Percentiles rank a stretch among this genome's conserved stretches.
Evolutionary conservation across 1,140 invertebrate genomes (phyloP).

Genomic region (Calycopis cecrops): DNA sequence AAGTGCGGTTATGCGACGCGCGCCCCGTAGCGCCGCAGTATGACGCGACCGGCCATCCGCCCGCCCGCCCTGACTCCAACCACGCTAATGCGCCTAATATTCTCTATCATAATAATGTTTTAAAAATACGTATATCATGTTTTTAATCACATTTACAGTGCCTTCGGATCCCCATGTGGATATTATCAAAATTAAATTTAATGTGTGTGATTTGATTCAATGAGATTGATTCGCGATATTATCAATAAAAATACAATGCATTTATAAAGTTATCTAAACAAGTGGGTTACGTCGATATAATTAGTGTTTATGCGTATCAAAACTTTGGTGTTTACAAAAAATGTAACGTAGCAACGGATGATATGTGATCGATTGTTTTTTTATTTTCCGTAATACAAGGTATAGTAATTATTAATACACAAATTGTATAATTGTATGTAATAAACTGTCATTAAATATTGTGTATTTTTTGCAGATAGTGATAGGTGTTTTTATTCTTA

Average conservation of each 20-base stretch:
- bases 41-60: slow-evolving; percentile 54
- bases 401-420: neutral
- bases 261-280: slow-evolving; percentile 14
- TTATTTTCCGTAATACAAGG: slow-evolving; percentile 23
- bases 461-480: slow-evolving; percentile 1
- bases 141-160: slow-evolving; percentile 42
- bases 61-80: slow-evolving; percentile 39
- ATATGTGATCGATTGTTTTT: slow-evolving; percentile 35
- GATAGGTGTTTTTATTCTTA: slow-evolving; percentile 12
- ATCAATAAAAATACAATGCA: slow-evolving; percentile 11
- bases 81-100: slow-evolving; percentile 35
- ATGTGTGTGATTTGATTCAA: slow-evolving; percentile 13
- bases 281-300: slow-evolving; percentile 13
- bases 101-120: slow-evolving; percentile 36
- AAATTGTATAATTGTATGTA: neutral
- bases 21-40: slow-evolving; percentile 48
- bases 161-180: slow-evolving; percentile 35
- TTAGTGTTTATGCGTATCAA: slow-evolving; percentile 15
- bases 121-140: slow-evolving; percentile 46
- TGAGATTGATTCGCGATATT: slow-evolving; percentile 9
- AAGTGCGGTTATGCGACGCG: slow-evolving; percentile 46
- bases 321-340: slow-evolving; percentile 52
- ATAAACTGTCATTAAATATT: too few relatives aligned
- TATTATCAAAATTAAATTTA: slow-evolving; percentile 18
- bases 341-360: slow-evolving; percentile 61